Percentiles rank a stretch among this genome's conserved stretches.
These are phyloP conservation scores for Leptopilina syphax DNA, from an alignment of 2,888 invertebrate species.

Conservation along the genomic window DNA sequence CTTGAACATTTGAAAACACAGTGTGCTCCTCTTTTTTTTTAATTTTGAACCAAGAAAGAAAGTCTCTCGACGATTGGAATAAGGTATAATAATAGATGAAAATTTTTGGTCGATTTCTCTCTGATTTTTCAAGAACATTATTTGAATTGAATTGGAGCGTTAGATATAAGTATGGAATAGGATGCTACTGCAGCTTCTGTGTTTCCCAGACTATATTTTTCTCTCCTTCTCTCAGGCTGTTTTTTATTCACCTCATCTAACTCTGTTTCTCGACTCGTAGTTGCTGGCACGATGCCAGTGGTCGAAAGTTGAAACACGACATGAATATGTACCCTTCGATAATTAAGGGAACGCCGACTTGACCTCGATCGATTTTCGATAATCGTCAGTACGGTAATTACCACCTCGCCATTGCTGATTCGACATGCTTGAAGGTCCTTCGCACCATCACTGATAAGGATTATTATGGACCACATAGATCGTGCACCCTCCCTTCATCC, in stretches of 20 bases:
- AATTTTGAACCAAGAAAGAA: too few species aligned
- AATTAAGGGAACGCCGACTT: slow-evolving; percentile 49
- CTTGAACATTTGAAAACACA: too few species aligned
- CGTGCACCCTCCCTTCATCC: not conserved
- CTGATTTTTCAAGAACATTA: slow-evolving; percentile 27
- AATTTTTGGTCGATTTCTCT: slow-evolving; percentile 17
- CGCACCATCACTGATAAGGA: slow-evolving; percentile 27
- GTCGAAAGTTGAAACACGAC: slow-evolving; percentile 48
- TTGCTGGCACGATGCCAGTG: slow-evolving; percentile 45
- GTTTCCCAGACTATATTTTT: not conserved
- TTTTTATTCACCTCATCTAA: slow-evolving; percentile 25
- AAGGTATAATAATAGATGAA: slow-evolving; percentile 16
- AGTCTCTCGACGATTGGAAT: not conserved
- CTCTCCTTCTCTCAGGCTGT: slow-evolving; percentile 2
- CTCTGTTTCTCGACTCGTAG: slow-evolving; percentile 45
- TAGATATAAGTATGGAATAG: not conserved
- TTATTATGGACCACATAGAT: slow-evolving; percentile 4
- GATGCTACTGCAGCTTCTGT: not conserved
- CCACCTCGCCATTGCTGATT: slow-evolving; percentile 25
- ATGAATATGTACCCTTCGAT: slow-evolving; percentile 54
- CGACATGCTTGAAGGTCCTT: slow-evolving; percentile 24
- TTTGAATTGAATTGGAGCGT: slow-evolving; percentile 12
- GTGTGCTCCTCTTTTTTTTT: too few species aligned
- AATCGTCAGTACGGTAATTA: slow-evolving; percentile 49
- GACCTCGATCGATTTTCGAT: slow-evolving; percentile 53